phyloP scores from a whole-genome alignment of 2,797 vertebrate genomes.

The Uromys caudimaculatus region DNA sequence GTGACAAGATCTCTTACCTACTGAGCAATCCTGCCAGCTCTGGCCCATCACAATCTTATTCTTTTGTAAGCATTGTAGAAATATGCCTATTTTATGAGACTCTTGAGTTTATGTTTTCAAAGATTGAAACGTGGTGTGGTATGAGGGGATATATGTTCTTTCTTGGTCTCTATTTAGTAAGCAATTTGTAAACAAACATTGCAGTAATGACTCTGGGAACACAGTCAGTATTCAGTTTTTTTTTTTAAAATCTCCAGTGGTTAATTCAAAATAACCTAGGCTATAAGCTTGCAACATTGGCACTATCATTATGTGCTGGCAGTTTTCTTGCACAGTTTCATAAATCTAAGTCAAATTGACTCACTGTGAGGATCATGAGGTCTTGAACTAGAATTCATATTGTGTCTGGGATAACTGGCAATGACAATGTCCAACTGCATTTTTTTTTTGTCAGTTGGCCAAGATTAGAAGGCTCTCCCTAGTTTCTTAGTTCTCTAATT shows the following conservation, averaged over 20 bases:
- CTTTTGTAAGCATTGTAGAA: not conserved
- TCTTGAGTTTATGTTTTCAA: not conserved
- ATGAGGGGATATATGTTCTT: not conserved
- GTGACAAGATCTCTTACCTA: not conserved
- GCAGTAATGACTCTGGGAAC: not conserved
- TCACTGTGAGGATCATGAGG: not conserved
- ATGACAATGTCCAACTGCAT: not conserved
- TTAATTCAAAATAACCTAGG: not conserved
- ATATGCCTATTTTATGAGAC: not conserved
- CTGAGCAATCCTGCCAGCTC: not conserved
- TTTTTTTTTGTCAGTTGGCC: not conserved
- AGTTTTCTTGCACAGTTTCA: not conserved
- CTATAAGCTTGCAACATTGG: not conserved
- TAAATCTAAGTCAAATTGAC: not conserved
- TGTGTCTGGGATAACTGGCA: not conserved
- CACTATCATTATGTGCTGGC: not conserved
- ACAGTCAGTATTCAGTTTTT: not conserved
- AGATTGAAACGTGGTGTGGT: rapidly evolving
- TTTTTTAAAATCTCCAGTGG: not conserved
- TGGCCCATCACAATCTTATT: not conserved
- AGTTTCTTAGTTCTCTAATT: not conserved
- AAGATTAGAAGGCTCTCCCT: not conserved
- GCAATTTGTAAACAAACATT: not conserved
- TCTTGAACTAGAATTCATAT: not conserved
- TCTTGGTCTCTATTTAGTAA: not conserved